Evolutionary conservation across 2,113 vertebrate species (phyloP).

Genomic region (Theropithecus gelada): DNA sequence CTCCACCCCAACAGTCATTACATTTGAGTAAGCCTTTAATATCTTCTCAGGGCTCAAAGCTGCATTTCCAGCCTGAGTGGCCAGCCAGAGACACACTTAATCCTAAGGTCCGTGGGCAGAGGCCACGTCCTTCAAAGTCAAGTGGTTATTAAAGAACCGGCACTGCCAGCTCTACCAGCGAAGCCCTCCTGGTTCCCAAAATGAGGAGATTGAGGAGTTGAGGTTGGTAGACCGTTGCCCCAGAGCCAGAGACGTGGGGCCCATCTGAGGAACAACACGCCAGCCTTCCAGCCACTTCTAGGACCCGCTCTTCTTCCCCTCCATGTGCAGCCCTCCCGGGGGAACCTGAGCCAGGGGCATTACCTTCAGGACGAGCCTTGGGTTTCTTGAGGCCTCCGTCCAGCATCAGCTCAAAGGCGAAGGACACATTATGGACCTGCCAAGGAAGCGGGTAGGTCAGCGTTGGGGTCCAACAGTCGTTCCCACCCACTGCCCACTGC

Average conservation of each 20-base stretch:
- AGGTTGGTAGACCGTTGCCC: accelerated
- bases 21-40: accelerated
- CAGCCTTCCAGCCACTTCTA: accelerated
- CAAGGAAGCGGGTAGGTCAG: background rate
- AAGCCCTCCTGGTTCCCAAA: background rate
- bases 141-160: accelerated
- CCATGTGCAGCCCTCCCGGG: accelerated
- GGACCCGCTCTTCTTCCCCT: accelerated
- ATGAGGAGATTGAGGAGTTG: accelerated
- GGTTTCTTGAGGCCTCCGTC: constrained; percentile 96
- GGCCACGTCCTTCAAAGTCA: accelerated
- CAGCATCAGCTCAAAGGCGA: constrained; percentile 98
- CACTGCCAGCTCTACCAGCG: accelerated
- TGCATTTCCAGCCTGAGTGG: accelerated
- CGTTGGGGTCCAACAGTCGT: accelerated
- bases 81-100: accelerated
- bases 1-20: accelerated
- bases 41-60: accelerated
- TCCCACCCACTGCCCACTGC: accelerated
- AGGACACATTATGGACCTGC: constrained; percentile 96
- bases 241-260: accelerated
- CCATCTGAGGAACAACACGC: accelerated
- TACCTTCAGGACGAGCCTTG: constrained; percentile 98
- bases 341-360: accelerated
- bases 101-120: background rate